Conservation (phyloP, 2,888 invertebrate species). For the Microctonus aethiopoides region DNA sequence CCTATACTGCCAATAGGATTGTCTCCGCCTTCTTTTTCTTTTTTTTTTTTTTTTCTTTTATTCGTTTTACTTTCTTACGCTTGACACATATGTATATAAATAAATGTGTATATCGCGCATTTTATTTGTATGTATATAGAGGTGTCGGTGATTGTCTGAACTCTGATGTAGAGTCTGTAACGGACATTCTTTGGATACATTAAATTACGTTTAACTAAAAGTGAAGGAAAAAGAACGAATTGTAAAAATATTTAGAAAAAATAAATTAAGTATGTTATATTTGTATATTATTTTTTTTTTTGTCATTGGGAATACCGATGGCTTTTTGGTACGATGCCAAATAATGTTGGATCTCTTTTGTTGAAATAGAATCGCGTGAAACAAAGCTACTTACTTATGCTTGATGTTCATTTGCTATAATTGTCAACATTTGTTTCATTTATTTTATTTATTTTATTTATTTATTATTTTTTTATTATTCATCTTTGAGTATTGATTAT, state of each 20-base stretch:
- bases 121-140: background rate
- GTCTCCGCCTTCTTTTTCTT: background rate
- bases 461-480: background rate
- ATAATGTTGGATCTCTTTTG: background rate
- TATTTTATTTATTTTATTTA: too few relatives aligned
- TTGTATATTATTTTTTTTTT: background rate
- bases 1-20: slow-evolving; percentile 9
- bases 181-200: background rate
- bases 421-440: too few relatives aligned
- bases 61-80: background rate
- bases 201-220: background rate
- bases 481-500: background rate
- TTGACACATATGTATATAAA: background rate
- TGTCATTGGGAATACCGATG: background rate
- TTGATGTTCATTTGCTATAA: background rate
- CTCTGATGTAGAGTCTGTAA: background rate
- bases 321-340: slow-evolving; percentile 6
- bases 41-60: background rate
- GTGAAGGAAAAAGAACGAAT: background rate
- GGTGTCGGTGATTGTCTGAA: background rate
- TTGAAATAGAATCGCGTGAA: background rate
- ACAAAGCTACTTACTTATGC: background rate
- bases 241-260: background rate
- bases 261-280: background rate
- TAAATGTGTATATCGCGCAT: background rate